These are phyloP conservation scores for Puffinus mauretanicus DNA, from an alignment of 2,113 vertebrate species.

Conservation along the genomic window DNA sequence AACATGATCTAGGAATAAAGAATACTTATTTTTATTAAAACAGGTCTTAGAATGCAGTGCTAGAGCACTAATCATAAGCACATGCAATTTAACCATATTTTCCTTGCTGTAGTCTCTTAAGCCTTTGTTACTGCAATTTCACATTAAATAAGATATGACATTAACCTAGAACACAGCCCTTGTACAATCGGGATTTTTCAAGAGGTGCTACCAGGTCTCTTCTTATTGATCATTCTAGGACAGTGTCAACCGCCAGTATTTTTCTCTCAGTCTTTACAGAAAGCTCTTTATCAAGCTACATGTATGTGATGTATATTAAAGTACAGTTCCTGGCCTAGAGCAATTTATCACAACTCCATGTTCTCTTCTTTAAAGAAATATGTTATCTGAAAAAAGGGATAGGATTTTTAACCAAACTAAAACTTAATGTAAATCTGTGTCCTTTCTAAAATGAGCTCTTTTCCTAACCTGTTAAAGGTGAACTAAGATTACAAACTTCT, in stretches of 20 bases:
- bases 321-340: not conserved
- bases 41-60: not conserved
- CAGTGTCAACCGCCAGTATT: not conserved
- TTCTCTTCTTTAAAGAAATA: not conserved
- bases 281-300: not conserved
- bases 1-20: not conserved
- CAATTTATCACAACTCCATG: not conserved
- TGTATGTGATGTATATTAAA: not conserved
- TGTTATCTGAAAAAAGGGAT: not conserved
- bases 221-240: not conserved
- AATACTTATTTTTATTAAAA: not conserved
- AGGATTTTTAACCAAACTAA: not conserved
- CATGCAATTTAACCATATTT: not conserved
- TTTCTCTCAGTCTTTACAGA: not conserved
- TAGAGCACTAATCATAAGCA: not conserved
- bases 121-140: not conserved
- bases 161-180: not conserved
- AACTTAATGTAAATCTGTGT: not conserved
- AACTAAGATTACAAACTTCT: not conserved
- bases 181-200: not conserved
- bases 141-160: rapidly evolving
- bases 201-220: not conserved
- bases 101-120: not conserved
- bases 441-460: not conserved
- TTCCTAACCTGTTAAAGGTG: not conserved